phyloP scores from a whole-genome alignment of 2,888 invertebrate genomes.

The Pollenia amentaria region DNA sequence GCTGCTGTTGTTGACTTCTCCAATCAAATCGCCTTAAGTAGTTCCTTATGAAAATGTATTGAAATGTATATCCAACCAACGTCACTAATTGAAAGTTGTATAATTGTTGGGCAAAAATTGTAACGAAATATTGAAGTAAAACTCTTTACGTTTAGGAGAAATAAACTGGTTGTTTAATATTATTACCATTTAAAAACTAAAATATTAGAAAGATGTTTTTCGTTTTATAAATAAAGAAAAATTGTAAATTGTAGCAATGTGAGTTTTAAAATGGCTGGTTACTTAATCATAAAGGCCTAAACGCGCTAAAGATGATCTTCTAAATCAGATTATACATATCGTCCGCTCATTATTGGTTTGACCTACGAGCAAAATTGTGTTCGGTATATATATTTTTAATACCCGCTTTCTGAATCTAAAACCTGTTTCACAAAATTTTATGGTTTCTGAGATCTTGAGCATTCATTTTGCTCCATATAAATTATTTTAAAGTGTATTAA shows the following conservation, averaged over 20 bases:
- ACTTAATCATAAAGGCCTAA: conserved; percentile 51
- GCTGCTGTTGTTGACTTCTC: background rate
- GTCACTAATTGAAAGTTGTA: conserved; percentile 61
- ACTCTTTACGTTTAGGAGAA: background rate
- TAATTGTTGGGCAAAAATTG: conserved; percentile 15
- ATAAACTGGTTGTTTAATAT: conserved; percentile 43
- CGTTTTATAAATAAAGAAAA: too few species aligned
- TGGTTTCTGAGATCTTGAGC: too few species aligned
- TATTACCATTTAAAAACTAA: conserved; percentile 27
- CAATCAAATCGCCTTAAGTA: conserved; percentile 24
- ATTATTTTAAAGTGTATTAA: too few species aligned
- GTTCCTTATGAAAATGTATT: conserved; percentile 33
- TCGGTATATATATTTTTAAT: too few species aligned
- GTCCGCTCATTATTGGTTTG: too few species aligned
- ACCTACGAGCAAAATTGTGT: too few species aligned
- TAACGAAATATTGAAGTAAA: background rate
- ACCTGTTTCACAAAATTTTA: too few species aligned
- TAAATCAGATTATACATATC: conserved; percentile 55
- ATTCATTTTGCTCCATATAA: too few species aligned
- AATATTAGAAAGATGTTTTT: conserved; percentile 52
- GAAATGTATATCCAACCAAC: conserved; percentile 31
- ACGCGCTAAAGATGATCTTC: conserved; percentile 57
- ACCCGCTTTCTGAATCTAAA: too few species aligned
- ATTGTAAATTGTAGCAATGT: conserved; percentile 1
- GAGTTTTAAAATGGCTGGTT: conserved; percentile 39